phyloP scores from a whole-genome alignment of 1,140 invertebrate species.

The Drosophila ironensis region DNA sequence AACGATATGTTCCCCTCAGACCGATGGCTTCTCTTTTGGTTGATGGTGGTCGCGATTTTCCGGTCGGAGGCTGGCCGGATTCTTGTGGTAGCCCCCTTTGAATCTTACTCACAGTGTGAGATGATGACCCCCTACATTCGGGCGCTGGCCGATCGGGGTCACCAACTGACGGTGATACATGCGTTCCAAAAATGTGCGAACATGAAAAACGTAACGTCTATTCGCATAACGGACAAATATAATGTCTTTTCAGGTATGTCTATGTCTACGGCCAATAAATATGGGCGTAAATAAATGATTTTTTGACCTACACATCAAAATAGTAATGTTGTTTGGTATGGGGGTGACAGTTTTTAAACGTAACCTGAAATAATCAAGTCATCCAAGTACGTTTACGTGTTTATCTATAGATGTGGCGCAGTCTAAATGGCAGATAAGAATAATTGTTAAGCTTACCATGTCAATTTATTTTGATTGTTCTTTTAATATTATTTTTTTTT shows the following conservation, averaged over 20 bases:
- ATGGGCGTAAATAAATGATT: not conserved
- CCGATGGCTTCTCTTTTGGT: not conserved
- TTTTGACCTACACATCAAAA: not conserved
- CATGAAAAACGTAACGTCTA: conserved; percentile 6
- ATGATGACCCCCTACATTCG: conserved; percentile 39
- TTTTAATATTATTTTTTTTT: too few species aligned
- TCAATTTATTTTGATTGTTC: too few species aligned
- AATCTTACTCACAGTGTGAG: conserved; percentile 35
- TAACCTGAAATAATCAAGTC: too few species aligned
- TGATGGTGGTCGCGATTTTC: not conserved
- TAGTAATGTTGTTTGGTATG: too few species aligned
- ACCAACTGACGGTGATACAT: conserved; percentile 56
- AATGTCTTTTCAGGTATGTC: conserved; percentile 14
- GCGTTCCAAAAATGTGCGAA: conserved; percentile 17
- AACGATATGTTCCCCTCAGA: conserved; percentile 3
- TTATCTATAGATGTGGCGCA: too few species aligned
- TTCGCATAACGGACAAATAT: conserved; percentile 18
- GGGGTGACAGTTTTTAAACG: too few species aligned
- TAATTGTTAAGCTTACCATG: too few species aligned
- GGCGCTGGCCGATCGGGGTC: conserved; percentile 37
- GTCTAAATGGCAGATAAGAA: too few species aligned
- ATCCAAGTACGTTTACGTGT: too few species aligned
- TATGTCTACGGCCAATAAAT: too few species aligned
- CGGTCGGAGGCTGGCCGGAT: conserved; percentile 1
- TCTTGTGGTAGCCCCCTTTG: conserved; percentile 38